A percentile compares a stretch with the other conserved stretches of the same genome.
Conservation (phyloP, 2,888 invertebrate genomes). For the Brenthis daphne region DNA sequence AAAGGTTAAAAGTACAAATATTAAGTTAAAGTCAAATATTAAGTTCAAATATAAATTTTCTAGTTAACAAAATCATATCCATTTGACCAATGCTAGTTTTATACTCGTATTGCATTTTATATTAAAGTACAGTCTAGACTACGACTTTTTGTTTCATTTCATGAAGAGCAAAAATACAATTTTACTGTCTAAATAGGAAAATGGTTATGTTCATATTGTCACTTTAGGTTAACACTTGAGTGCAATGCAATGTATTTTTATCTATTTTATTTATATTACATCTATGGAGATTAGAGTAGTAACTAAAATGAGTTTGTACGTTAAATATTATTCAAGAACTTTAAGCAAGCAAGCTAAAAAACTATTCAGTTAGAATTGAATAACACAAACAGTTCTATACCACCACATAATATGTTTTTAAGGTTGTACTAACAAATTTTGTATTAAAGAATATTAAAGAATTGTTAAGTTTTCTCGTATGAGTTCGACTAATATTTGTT, state of each 20-base stretch:
- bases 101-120: conserved; percentile 8
- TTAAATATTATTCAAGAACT: too few species aligned
- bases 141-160: conserved; percentile 1
- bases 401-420: too few species aligned
- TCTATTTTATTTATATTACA: neutral
- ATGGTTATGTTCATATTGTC: neutral
- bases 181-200: conserved; percentile 1
- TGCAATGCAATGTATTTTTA: neutral
- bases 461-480: too few species aligned
- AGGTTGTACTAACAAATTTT: too few species aligned
- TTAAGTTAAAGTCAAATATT: neutral
- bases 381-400: too few species aligned
- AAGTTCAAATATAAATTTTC: neutral
- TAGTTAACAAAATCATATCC: neutral
- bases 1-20: neutral
- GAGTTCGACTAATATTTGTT: too few species aligned
- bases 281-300: too few species aligned
- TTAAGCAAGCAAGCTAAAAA: too few species aligned
- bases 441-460: too few species aligned
- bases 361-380: too few species aligned
- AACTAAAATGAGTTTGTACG: too few species aligned
- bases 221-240: neutral
- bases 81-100: neutral
- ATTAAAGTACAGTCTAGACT: conserved; percentile 8
- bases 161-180: neutral